Conservation (phyloP, 2,113 vertebrate species). For the Tachysurus fulvidraco region DNA sequence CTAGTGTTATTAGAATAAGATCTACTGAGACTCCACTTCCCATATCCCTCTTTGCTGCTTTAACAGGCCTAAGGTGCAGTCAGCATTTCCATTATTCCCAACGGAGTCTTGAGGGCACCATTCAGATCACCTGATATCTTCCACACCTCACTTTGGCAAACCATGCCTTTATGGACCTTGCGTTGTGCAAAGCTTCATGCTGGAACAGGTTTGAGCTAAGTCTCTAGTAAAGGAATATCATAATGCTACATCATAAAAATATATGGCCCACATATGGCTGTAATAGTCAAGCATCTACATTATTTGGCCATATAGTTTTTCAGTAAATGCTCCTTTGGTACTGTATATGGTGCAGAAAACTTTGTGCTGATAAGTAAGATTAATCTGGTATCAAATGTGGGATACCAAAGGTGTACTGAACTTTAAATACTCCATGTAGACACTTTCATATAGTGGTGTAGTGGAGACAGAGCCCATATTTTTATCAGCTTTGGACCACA, state of each 20-base stretch:
- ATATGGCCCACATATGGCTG: neutral
- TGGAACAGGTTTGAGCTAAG: neutral
- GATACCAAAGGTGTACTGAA: neutral
- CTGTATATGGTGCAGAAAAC: neutral
- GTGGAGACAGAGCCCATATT: neutral
- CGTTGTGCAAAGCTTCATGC: too few species aligned
- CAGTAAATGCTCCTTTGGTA: neutral
- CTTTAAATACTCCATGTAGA: neutral
- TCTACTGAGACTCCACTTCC: neutral
- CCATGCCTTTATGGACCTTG: too few species aligned
- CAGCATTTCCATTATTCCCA: too few species aligned
- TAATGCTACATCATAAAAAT: neutral
- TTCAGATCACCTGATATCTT: neutral
- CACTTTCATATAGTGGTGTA: neutral
- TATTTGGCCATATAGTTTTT: neutral
- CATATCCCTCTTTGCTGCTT: too few species aligned
- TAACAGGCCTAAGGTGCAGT: too few species aligned
- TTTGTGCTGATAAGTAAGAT: neutral
- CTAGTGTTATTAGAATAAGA: neutral
- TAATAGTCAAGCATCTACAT: neutral
- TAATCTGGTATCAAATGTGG: conserved; percentile 62
- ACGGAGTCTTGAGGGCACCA: neutral
- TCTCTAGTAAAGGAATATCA: neutral
- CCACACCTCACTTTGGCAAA: too few species aligned
- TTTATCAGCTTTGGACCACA: neutral